Evolutionary conservation across 2,113 vertebrate species (phyloP).

Genomic region (Eretmochelys imbricata): DNA sequence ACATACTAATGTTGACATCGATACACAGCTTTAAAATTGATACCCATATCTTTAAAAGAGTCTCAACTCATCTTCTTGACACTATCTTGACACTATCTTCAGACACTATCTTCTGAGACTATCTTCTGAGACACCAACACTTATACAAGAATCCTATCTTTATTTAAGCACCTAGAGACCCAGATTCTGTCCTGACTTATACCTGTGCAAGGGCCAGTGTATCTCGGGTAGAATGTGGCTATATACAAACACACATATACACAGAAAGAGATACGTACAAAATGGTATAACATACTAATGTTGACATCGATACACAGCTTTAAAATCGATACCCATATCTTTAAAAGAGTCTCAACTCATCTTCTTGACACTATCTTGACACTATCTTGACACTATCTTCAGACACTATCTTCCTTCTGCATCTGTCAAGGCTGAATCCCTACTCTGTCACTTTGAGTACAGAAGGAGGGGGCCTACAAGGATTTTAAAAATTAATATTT

Average conservation of each 20-base stretch:
- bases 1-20: background rate
- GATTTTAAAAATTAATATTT: too few species aligned
- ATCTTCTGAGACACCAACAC: background rate
- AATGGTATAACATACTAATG: background rate
- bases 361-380: background rate
- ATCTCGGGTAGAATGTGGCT: background rate
- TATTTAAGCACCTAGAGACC: background rate
- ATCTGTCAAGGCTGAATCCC: too few species aligned
- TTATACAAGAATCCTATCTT: background rate
- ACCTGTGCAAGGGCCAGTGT: background rate
- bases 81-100: too few species aligned
- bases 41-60: background rate
- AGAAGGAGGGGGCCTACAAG: too few species aligned
- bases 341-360: background rate
- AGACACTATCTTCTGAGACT: too few species aligned
- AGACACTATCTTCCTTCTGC: background rate
- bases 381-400: too few species aligned
- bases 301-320: background rate
- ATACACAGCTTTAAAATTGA: background rate
- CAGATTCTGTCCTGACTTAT: background rate
- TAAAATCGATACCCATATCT: background rate
- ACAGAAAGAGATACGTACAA: background rate
- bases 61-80: constrained; percentile 3
- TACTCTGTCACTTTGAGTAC: too few species aligned
- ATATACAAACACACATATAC: background rate